Evolutionary conservation across 2,113 vertebrate species (phyloP), one percentile per base, ranked within the genome.

Genomic region (Ceuthmochares aereus): DNA sequence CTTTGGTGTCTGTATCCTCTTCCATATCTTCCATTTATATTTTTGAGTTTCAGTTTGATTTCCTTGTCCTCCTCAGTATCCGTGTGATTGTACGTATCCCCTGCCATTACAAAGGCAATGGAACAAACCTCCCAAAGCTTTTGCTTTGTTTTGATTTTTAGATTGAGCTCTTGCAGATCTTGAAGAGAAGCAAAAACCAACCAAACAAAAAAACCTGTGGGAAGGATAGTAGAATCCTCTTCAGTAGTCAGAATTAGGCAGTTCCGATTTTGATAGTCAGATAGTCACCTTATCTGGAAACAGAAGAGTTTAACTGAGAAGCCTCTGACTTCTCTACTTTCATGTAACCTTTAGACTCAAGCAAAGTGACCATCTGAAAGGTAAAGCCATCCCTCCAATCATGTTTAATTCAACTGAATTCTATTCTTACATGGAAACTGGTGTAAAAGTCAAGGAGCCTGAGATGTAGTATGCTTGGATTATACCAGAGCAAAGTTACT

Each of bases 341-440:
- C 60, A 23, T 16, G 5, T 20, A 83, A 82, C 16, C 32, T 30
- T 77, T 34, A 55, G 42, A 40, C 10, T 73, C 2, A 63, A 70
- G 59, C 54, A 80, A 21, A 51, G 12, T 55, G 47, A 67, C 16
- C 10, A 10, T 40, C 45, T 92, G 69, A 94, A 92, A 88, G 62
- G 32, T 25, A 79, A 94, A 85, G 68, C 60, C 15, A 14, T 37
- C 29, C 25, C 26, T 87, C 25, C 27, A 66, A 12, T 49, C 43
- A 73, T 89, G 75, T 85, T 88, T 94, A 89, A 89, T 93, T 95
- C 60, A 91, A 22, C 11, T 58, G 7, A 81, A 74, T 75, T 75
- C 16, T 51, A 10, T 55, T 72, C 56, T 79, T 64, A 40, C 6
- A 29, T n/a, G 36, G n/a, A 79, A 89, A 76, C 30, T 2, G 1